Conservation (phyloP, 2,113 vertebrate genomes). For the Asarcornis scutulata region DNA sequence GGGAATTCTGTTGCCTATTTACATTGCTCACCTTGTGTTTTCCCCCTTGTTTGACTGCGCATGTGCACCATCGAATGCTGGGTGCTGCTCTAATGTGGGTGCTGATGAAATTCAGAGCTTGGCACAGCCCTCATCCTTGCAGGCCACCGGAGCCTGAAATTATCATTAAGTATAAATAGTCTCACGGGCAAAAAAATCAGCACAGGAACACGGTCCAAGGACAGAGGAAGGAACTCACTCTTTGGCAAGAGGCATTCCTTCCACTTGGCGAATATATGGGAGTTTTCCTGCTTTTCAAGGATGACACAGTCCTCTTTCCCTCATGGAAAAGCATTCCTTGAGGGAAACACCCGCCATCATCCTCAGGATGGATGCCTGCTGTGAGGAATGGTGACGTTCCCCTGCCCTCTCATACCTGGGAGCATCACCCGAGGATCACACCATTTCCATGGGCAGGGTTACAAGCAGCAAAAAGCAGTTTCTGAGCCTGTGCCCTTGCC, state of each 20-base stretch:
- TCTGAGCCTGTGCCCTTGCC: background rate
- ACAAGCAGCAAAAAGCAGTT: background rate
- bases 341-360: background rate
- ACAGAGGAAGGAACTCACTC: background rate
- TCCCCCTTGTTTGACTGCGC: background rate
- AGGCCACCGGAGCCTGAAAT: background rate
- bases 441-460: background rate
- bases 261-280: background rate
- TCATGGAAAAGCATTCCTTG: background rate
- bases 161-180: background rate
- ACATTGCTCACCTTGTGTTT: accelerated
- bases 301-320: background rate
- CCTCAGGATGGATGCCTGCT: background rate
- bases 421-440: background rate
- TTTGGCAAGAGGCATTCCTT: background rate
- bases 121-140: background rate
- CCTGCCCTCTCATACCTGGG: background rate
- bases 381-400: accelerated
- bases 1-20: background rate
- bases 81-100: accelerated
- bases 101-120: background rate
- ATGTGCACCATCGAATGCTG: accelerated
- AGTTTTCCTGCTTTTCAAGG: background rate
- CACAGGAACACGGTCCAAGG: background rate
- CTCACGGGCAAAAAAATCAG: background rate